Base-by-base conservation (phyloP, 2,797 vertebrate genomes). In the Valencia hispanica region DNA sequence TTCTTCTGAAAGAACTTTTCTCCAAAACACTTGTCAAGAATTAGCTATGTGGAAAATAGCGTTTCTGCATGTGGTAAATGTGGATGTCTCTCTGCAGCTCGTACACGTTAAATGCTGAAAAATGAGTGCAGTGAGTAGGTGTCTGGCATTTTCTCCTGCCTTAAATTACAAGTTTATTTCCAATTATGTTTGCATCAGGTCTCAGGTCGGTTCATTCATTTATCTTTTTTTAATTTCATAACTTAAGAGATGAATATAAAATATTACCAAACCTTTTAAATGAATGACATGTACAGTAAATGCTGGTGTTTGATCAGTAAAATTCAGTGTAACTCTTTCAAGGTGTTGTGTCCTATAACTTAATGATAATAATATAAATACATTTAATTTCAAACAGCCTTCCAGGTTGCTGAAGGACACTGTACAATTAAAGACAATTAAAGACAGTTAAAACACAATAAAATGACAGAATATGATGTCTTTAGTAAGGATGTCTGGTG, bases 21-120 rank as follows among this genome's bases (percentile, higher is more conserved):
- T 80, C 80, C 66, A 73, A 81, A 87, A 84, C 84, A 84, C 80
- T 83, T 84, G 79, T 80, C 77, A 86, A 43, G 77, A 80, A 85
- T 84, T 72, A 84, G 70, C 81, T 48, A 10, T 30, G 63, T 82
- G 72, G 34, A 32, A 53, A 82, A 83, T 70, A 84, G 83, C 25
- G 43, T 81, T 74, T 73, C 36, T 41, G 71, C 22, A 12, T 66
- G 82, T 48, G 78, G 74, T 36, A 0, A 34, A n/a, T 41, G 18
- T 12, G 22, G 68, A 59, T 18, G 61, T 72, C 61, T 22, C n/a
- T 68, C 59, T 36, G 32, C 27, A 51, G n/a, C 18, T 73, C 18
- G n/a, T 45, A 18, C 32, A 48, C 14, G 7, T 71, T 4, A 61
- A 72, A 75, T 11, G 45, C 36, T 39, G 2, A 18, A n/a, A 1